Evolutionary conservation across 2,888 invertebrate genomes (phyloP).

Genomic region (Sminthurinus aureus): DNA sequence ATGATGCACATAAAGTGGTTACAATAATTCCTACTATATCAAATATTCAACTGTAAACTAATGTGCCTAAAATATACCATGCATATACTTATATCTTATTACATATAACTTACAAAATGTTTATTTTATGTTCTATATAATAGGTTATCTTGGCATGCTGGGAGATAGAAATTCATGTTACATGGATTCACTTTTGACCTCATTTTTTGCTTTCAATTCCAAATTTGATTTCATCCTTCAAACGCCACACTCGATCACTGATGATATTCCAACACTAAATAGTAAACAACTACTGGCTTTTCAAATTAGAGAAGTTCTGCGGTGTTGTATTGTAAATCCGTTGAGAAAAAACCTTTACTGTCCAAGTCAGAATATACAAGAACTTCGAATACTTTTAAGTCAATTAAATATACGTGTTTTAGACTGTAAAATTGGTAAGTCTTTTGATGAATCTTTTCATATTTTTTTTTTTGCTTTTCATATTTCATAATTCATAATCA

Average conservation of each 20-base stretch:
- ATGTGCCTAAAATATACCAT: no score
- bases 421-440: not conserved
- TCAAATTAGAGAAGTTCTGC: not conserved
- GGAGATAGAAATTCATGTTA: not conserved
- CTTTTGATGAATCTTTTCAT: not conserved
- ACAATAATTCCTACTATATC: no score
- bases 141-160: not conserved
- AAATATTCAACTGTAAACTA: no score
- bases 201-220: not conserved
- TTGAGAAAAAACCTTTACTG: not conserved
- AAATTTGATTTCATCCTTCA: conserved; percentile 11
- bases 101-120: no score
- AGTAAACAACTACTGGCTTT: not conserved
- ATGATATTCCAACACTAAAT: not conserved
- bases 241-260: not conserved
- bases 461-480: not conserved
- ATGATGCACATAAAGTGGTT: no score
- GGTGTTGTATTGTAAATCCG: not conserved
- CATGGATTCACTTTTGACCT: not conserved
- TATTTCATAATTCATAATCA: no score
- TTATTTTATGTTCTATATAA: not conserved
- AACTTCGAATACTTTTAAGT: not conserved
- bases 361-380: not conserved
- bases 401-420: not conserved
- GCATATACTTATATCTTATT: no score